Evolutionary conservation across 2,113 vertebrate species (phyloP).

Genomic region (Hypanus sabinus): DNA sequence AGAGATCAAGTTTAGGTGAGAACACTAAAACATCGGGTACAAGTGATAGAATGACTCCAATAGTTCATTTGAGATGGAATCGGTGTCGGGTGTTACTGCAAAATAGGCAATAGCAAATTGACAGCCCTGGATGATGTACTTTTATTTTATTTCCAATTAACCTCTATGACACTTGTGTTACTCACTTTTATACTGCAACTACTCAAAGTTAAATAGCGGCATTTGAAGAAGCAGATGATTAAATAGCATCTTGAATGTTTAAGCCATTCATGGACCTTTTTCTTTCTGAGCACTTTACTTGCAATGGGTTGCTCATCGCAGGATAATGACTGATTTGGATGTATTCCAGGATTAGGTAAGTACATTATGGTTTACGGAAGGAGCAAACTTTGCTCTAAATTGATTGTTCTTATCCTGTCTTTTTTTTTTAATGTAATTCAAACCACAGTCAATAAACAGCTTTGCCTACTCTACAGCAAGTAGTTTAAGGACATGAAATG

Average conservation of each 20-base stretch:
- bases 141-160: neutral
- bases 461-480: neutral
- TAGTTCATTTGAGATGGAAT: neutral
- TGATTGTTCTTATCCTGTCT: neutral
- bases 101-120: neutral
- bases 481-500: neutral
- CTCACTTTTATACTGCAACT: neutral
- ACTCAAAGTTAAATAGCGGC: neutral
- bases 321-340: neutral
- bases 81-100: neutral
- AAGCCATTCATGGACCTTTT: neutral
- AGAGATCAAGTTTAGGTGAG: neutral
- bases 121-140: neutral
- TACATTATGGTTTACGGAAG: neutral
- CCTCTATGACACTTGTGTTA: neutral
- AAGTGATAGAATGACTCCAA: neutral
- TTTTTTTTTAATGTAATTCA: neutral
- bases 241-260: neutral
- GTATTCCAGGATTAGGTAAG: neutral
- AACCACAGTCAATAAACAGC: neutral
- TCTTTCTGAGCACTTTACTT: neutral
- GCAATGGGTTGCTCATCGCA: neutral
- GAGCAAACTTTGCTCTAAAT: neutral
- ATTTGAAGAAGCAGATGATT: neutral
- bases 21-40: neutral